Base-by-base conservation (phyloP, 1,140 invertebrate genomes). In the Brachionus paranguensis region DNA sequence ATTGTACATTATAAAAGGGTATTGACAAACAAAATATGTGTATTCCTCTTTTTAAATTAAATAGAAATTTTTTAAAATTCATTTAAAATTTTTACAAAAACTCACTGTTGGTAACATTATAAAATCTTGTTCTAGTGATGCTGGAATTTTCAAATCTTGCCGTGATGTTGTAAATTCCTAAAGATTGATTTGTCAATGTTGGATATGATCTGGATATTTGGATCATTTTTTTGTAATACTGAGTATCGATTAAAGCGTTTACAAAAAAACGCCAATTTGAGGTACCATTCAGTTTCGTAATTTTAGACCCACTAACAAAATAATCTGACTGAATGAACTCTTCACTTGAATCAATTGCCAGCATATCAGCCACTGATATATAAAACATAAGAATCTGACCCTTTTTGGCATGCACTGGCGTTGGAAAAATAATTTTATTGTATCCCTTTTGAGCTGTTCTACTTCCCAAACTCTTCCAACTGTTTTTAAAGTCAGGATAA, bases 261-360 rank as follows among this genome's bases (percentile, higher is more conserved):
- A 74, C n/a, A 74, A 43, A 74, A 43, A 74, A 74, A n/a, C 70
- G 33, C 37, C 70, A 74, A 74, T 74, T 74, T 43, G 70, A 41
- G 8, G 41, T 45, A 2, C 8, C 4, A 7, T 74, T 74, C 10
- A 74, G 8, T 70, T 70, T 70, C 24, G 4, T 41, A 12, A 10
- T 33, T 14, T 3, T n/a, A 1, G 27, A 29, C 12, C 65, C 20
- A 11, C 12, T 68, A 1, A n/a, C n/a, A 68, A n/a, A 74, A 27
- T 43, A 74, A 43, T 43, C 33, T 17, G 33, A 43, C n/a, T 43
- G 33, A 45, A 74, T 43, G 5, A 8, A 74, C 1, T 74, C 33
- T 45, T 74, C 70, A 24, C 17, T 74, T 45, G 41, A 43, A 45
- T 74, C 70, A 47, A 74, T 74, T 2, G 33, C n/a, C 11, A 74